These are phyloP conservation scores for Indicator indicator DNA, from an alignment of 2,113 vertebrate genomes.

Conservation along the genomic window DNA sequence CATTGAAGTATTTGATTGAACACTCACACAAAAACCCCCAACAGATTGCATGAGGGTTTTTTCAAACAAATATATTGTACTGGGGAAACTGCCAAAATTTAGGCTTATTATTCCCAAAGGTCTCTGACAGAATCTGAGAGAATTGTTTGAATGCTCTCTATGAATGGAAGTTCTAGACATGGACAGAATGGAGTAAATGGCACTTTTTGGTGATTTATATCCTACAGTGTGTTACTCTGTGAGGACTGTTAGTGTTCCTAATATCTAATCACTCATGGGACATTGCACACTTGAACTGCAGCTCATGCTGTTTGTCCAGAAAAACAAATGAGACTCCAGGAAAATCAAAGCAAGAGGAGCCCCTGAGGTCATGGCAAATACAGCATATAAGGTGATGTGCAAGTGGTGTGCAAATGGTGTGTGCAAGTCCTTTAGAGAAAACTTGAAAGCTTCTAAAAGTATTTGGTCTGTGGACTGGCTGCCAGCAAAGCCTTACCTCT, in stretches of 20 bases:
- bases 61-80: not conserved
- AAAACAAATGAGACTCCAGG: constrained; percentile 58
- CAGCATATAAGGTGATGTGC: constrained; percentile 53
- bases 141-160: not conserved
- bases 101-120: not conserved
- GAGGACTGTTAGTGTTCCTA: constrained; percentile 8
- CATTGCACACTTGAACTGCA: constrained; percentile 38
- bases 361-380: constrained; percentile 66
- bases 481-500: constrained; percentile 41
- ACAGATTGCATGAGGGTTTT: not conserved
- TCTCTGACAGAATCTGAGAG: not conserved
- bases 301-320: constrained; percentile 24
- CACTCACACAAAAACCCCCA: not conserved
- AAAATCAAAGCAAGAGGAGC: constrained; percentile 52
- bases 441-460: constrained; percentile 54
- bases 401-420: not conserved
- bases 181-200: not conserved
- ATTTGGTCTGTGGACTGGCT: constrained; percentile 63
- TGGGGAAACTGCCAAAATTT: constrained; percentile 6
- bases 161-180: not conserved
- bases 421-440: constrained; percentile 38
- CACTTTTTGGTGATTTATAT: not conserved
- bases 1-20: constrained; percentile 66
- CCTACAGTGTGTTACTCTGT: not conserved
- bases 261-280: not conserved